Evolutionary conservation across 2,888 invertebrate genomes (phyloP).

Genomic region (Pristionchus fissidentatus): DNA sequence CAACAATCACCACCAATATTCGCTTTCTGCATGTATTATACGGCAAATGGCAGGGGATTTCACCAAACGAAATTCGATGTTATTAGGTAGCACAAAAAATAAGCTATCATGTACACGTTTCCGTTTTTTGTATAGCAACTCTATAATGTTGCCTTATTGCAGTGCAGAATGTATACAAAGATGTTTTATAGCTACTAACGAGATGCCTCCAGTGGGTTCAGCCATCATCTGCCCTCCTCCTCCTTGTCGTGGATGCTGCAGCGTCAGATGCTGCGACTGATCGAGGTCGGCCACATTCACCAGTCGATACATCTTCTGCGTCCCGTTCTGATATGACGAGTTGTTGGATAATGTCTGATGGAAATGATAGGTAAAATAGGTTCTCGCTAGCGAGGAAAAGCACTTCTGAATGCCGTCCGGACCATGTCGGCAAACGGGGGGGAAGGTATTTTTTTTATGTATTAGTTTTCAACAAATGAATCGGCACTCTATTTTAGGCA

Average conservation of each 20-base stretch:
- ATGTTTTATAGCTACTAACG: background rate
- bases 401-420: too few species aligned
- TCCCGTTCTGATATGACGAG: slow-evolving; percentile 28
- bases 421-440: too few species aligned
- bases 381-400: background rate
- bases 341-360: too few species aligned
- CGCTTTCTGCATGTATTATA: background rate
- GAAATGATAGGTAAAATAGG: background rate
- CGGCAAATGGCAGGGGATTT: background rate
- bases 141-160: too few species aligned
- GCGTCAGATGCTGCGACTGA: background rate
- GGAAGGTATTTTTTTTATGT: too few species aligned
- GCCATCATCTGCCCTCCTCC: background rate
- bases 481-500: too few species aligned
- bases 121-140: too few species aligned
- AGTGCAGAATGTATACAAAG: too few species aligned
- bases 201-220: background rate
- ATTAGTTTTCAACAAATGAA: too few species aligned
- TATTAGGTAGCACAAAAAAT: too few species aligned
- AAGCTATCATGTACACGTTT: too few species aligned
- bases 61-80: too few species aligned
- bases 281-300: slow-evolving; percentile 45
- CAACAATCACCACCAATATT: background rate
- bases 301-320: slow-evolving; percentile 49
- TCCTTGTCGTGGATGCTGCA: background rate